A percentile compares a stretch with the other conserved stretches of the same genome.
phyloP scores from a whole-genome alignment of 2,888 invertebrate species.

The Protophormia terraenovae region DNA sequence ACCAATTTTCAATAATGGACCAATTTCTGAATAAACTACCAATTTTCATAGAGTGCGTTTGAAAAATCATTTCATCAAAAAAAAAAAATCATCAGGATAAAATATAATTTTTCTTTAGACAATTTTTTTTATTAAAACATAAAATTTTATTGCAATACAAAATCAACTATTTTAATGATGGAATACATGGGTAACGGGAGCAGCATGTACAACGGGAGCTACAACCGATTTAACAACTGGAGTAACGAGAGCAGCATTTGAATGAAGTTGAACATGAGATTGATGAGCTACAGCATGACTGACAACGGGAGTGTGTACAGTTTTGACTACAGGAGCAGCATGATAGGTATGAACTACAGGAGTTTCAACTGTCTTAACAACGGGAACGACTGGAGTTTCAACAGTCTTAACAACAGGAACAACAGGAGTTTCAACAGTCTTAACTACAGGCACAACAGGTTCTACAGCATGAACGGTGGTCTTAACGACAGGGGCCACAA shows the following conservation, averaged over 20 bases:
- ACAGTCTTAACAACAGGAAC: slow-evolving; percentile 47
- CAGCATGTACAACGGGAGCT: slow-evolving; percentile 4
- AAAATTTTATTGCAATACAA: slow-evolving; percentile 10
- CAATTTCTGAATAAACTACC: too few species aligned
- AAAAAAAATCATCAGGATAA: too few species aligned
- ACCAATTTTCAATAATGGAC: too few species aligned
- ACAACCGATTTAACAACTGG: slow-evolving; percentile 18
- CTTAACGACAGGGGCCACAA: slow-evolving; percentile 71
- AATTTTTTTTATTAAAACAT: slow-evolving; percentile 38
- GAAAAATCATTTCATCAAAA: too few species aligned
- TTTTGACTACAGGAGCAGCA: slow-evolving; percentile 73
- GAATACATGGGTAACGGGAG: slow-evolving; percentile 10
- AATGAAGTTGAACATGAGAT: slow-evolving; percentile 75
- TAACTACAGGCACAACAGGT: slow-evolving; percentile 54
- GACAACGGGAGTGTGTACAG: slow-evolving; percentile 72
- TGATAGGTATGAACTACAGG: slow-evolving; percentile 34
- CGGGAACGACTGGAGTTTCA: slow-evolving; percentile 40
- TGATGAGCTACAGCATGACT: slow-evolving; percentile 70
- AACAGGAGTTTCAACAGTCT: slow-evolving; percentile 46
- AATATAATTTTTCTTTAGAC: not conserved
- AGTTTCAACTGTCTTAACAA: slow-evolving; percentile 47
- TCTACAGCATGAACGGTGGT: slow-evolving; percentile 70
- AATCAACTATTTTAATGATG: slow-evolving; percentile 10
- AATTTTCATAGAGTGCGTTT: too few species aligned
- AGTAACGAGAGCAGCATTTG: slow-evolving; percentile 25